Evolutionary conservation across 1,140 invertebrate genomes (phyloP), one percentile per base, ranked within the genome.

Genomic region (Sycophaga agraensis): DNA sequence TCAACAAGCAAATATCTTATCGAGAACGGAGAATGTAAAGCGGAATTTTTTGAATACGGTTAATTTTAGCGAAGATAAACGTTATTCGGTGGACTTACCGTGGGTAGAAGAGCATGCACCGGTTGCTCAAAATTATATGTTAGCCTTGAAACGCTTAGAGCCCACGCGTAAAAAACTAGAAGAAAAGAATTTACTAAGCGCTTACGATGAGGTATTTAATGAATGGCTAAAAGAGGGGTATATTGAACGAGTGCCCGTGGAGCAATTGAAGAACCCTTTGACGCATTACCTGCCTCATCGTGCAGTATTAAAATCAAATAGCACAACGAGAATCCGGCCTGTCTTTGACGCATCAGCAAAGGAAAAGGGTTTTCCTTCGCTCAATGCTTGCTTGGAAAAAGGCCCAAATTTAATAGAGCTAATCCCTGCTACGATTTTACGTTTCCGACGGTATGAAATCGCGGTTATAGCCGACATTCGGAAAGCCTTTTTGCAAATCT

Each of bases 201-300:
- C 66, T 11, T 78, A 78, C 65, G 53, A 71, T 58, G 60, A 68
- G 34, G 60, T 79, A 31, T 73, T 80, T 31, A 46, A 49, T 0
- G 63, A 68, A 16, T 76, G 73, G 73, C 2, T 64, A 4, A 37
- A 63, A 1, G 59, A 73, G 26, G 68, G 64, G 53, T 63, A 78
- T 28, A 68, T 73, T 7, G 68, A 77, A 56, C 53, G 56, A 37
- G 67, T 72, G 28, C 65, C 70, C 19, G 59, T 65, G 37, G 50
- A 63, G 37, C 58, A 70, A 28, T 45, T 59, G 8, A 31, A 26
- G 22, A 34, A 43, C 16, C 40, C 2, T 9, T 56, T 4, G 4
- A 11, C 37, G 19, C 70, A 73, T 63, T 77, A 68, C 63, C 61
- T 78, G 51, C 71, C 76, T 45, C 74, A 77, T 68, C 59, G 70